Percentiles rank a stretch among this genome's conserved stretches.
Evolutionary conservation across 2,888 invertebrate genomes (phyloP).

Genomic region (Rhingia rostrata): DNA sequence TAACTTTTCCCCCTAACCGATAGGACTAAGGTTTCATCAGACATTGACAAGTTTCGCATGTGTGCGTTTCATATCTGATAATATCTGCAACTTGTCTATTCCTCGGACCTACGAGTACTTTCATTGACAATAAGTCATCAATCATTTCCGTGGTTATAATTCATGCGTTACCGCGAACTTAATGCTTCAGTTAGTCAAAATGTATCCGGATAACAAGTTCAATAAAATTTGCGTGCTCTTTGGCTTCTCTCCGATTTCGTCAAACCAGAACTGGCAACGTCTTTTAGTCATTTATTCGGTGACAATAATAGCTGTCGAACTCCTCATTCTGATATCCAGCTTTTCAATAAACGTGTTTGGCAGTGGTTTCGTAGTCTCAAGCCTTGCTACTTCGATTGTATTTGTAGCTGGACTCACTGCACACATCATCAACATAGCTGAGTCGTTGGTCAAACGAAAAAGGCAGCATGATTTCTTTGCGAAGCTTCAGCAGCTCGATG

Average conservation of each 20-base stretch:
- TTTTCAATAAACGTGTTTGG: neutral
- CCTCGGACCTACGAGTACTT: too few species aligned
- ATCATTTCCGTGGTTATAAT: too few species aligned
- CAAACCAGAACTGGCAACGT: neutral
- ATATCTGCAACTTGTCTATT: too few species aligned
- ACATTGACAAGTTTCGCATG: too few species aligned
- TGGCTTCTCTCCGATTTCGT: neutral
- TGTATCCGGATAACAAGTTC: neutral
- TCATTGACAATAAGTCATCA: too few species aligned
- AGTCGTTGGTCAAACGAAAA: neutral
- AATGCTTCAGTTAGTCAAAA: neutral
- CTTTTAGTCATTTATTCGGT: neutral
- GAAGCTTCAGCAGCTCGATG: neutral
- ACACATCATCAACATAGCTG: neutral
- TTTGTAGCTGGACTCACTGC: neutral
- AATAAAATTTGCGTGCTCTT: neutral
- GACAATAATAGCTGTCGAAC: neutral
- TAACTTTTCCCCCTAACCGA: too few species aligned
- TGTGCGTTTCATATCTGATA: too few species aligned
- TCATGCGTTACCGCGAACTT: too few species aligned
- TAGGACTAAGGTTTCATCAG: too few species aligned
- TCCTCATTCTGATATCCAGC: neutral
- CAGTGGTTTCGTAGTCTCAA: neutral
- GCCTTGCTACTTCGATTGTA: neutral
- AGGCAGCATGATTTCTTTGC: neutral